Base-by-base conservation (phyloP, 2,797 vertebrate genomes). In the Loriculus beryllinus region DNA sequence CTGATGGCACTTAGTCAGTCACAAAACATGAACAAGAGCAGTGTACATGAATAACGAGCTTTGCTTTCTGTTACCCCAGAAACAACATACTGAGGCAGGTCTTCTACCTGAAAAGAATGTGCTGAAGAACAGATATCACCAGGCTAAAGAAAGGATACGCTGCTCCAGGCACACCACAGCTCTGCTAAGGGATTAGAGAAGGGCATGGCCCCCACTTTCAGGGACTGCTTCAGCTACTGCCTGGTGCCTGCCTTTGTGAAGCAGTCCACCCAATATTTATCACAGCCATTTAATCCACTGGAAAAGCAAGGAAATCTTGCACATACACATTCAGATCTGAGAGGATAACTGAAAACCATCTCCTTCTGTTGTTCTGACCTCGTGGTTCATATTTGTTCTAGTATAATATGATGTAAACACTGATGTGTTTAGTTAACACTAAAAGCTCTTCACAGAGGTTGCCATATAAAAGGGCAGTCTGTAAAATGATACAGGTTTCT, bases 191-290 rank as follows among this genome's bases (percentile, higher is more conserved):
- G 0, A 0, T 51, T 72, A n/a, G 54, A 43, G 16, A 9, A 70
- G 45, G 17, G 33, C 2, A 64, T 7, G 7, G 28, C 3, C 57
- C 31, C 7, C 4, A 0, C 9, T 28, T 28, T 26, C 1, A 0
- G 28, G 35, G 19, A 26, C 31, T 69, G 48, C 23, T 82, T 68
- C 49, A 90, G 12, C 22, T 43, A 10, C 37, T 45, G 60, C 37
- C 35, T 2, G 8, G 6, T 16, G 9, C 33, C 35, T 64, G 56
- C 4, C 21, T 70, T 59, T 49, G 17, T 52, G 40, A 23, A 64
- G 22, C 7, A 48, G 19, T n/a, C 40, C 2, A 3, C 15, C 28
- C n/a, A 40, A 45, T 18, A 20, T 39, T 77, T 40, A 64, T 6
- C 1, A 3, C 48, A 91, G 62, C 15, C 39, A 12, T 72, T 74